Conservation (phyloP, 2,797 vertebrate genomes). For the Enteromius fasciolatus region DNA sequence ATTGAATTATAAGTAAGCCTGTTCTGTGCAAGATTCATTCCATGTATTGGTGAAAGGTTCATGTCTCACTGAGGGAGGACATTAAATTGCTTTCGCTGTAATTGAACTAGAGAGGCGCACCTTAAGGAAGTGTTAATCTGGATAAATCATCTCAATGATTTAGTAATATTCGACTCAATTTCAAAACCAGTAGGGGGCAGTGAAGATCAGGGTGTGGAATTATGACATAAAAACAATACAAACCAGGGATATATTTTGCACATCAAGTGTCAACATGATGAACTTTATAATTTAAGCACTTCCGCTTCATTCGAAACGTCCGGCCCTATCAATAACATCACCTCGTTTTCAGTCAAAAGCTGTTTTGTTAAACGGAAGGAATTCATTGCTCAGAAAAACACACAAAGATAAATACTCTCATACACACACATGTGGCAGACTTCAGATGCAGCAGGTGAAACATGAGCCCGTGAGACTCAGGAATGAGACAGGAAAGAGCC, state of each 20-base stretch:
- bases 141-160: constrained; percentile 28
- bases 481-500: constrained; percentile 52
- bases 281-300: constrained; percentile 26
- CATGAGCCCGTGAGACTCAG: constrained; percentile 48
- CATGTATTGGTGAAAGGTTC: constrained; percentile 1
- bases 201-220: constrained; percentile 11
- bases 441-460: constrained; percentile 48
- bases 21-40: not conserved
- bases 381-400: constrained; percentile 28
- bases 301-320: constrained; percentile 17
- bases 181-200: constrained; percentile 44
- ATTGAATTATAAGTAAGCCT: constrained; percentile 3
- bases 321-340: not conserved
- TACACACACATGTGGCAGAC: constrained; percentile 39
- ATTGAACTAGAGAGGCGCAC: constrained; percentile 6
- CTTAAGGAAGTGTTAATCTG: constrained; percentile 17
- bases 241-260: not conserved
- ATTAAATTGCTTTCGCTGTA: constrained; percentile 19
- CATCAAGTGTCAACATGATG: not conserved
- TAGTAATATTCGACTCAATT: not conserved
- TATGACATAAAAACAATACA: constrained; percentile 4
- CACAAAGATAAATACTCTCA: constrained; percentile 38
- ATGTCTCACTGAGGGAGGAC: not conserved
- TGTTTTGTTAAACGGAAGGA: constrained; percentile 45
- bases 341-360: constrained; percentile 21